phyloP scores from a whole-genome alignment of 2,888 invertebrate species.

The Odontomyia ornata region DNA sequence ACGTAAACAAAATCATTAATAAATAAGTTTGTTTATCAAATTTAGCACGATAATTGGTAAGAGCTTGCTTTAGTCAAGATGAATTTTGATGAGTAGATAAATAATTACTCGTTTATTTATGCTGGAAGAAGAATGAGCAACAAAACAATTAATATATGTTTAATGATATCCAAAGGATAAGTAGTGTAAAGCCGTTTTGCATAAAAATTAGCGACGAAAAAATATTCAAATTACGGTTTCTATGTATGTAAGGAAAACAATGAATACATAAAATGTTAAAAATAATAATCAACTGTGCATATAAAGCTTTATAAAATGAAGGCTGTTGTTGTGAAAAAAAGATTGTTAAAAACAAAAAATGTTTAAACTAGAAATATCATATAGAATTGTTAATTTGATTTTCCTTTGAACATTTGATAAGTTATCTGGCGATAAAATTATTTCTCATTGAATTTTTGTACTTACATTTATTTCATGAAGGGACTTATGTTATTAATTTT shows the following conservation, averaged over 20 bases:
- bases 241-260: constrained; percentile 1
- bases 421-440: too few relatives aligned
- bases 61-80: constrained; percentile 32
- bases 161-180: neutral
- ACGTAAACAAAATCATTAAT: neutral
- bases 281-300: neutral
- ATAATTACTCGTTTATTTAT: constrained; percentile 8
- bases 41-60: neutral
- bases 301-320: constrained; percentile 34
- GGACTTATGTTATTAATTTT: too few relatives aligned
- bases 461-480: too few relatives aligned
- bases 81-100: constrained; percentile 3
- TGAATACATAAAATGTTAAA: neutral
- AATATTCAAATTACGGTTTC: constrained; percentile 19
- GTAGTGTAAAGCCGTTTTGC: neutral
- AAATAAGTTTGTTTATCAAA: constrained; percentile 11
- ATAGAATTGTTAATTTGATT: too few relatives aligned
- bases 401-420: too few relatives aligned
- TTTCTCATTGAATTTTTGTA: too few relatives aligned
- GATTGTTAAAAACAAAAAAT: neutral
- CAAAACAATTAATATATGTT: neutral
- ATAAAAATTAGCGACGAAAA: neutral
- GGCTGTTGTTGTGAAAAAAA: constrained; percentile 38
- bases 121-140: neutral
- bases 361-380: neutral